Evolutionary conservation across 30 jellyfish, hydroid and myxozoan species (phyloP).

Genomic region (Mastigias papua): DNA sequence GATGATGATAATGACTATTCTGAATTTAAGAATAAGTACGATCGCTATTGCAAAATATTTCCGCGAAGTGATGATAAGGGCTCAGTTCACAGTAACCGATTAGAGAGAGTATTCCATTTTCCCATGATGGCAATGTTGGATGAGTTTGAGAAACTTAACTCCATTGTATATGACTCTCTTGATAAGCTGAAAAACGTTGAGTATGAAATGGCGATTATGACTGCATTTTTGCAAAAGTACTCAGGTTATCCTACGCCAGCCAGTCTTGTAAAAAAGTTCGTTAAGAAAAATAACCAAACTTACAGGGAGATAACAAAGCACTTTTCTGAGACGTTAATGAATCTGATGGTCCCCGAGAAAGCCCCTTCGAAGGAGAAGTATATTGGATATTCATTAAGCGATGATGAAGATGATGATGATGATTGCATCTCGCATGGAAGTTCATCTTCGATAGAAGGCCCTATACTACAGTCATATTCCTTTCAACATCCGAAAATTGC

Average conservation of each 20-base stretch:
- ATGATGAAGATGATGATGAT: neutral
- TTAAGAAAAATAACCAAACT: conserved; percentile 18
- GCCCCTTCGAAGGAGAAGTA: conserved; percentile 49
- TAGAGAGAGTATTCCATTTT: conserved; percentile 48
- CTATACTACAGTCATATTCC: conserved; percentile 24
- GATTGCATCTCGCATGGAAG: neutral
- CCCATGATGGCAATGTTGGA: conserved; percentile 79
- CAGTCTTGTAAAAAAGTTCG: conserved; percentile 23
- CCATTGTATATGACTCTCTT: conserved; percentile 36
- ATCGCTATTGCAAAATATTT: conserved; percentile 19
- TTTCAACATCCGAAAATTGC: conserved; percentile 64
- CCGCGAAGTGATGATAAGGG: neutral
- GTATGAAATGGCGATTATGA: conserved; percentile 48
- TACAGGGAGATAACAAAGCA: conserved; percentile 10
- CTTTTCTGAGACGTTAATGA: conserved; percentile 32
- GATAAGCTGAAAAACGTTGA: conserved; percentile 37
- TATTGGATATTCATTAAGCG: neutral
- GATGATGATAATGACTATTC: conserved; percentile 21
- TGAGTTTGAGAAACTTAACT: conserved; percentile 29
- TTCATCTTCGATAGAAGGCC: neutral
- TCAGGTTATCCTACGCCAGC: conserved; percentile 55
- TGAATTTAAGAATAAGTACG: conserved; percentile 19
- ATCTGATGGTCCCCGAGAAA: conserved; percentile 48
- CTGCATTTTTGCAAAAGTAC: conserved; percentile 42
- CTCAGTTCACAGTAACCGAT: neutral